Evolutionary conservation across 2,888 invertebrate species (phyloP).

Genomic region (Cylloceria caligata): DNA sequence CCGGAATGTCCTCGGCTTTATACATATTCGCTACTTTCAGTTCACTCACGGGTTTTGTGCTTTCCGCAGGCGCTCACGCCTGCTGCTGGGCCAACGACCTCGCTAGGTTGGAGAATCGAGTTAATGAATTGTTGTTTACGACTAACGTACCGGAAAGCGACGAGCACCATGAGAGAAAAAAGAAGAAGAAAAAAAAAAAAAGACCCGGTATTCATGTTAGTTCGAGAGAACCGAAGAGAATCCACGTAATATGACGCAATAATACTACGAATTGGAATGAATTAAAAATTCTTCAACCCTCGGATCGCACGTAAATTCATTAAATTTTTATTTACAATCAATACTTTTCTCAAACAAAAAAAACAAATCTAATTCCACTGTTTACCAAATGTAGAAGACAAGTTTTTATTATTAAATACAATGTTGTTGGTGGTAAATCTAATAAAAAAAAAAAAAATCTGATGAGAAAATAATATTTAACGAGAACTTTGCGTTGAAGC

Average conservation of each 20-base stretch:
- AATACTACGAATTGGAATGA: not conserved
- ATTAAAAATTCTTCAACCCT: not conserved
- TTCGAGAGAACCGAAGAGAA: not conserved
- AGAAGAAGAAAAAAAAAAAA: conserved; percentile 31
- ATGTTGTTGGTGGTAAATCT: not conserved
- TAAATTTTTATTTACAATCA: not conserved
- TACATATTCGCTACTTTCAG: not conserved
- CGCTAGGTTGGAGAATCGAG: conserved; percentile 64
- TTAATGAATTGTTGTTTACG: conserved; percentile 72
- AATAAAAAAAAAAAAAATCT: too few relatives aligned
- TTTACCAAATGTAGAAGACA: too few relatives aligned
- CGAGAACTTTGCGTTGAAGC: not conserved
- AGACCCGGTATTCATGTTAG: conserved; percentile 72
- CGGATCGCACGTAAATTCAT: not conserved
- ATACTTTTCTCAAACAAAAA: not conserved
- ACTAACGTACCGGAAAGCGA: conserved; percentile 68
- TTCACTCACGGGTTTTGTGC: conserved; percentile 2
- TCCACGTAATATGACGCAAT: not conserved
- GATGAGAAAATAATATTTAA: not conserved
- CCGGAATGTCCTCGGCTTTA: conserved; percentile 18
- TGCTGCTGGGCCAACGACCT: conserved; percentile 68
- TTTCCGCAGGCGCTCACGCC: conserved; percentile 47
- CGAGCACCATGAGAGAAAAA: conserved; percentile 37
- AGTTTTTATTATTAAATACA: not conserved
- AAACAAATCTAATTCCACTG: not conserved